Base-by-base conservation (phyloP, 2,113 vertebrate genomes). In the Arothron firmamentum region DNA sequence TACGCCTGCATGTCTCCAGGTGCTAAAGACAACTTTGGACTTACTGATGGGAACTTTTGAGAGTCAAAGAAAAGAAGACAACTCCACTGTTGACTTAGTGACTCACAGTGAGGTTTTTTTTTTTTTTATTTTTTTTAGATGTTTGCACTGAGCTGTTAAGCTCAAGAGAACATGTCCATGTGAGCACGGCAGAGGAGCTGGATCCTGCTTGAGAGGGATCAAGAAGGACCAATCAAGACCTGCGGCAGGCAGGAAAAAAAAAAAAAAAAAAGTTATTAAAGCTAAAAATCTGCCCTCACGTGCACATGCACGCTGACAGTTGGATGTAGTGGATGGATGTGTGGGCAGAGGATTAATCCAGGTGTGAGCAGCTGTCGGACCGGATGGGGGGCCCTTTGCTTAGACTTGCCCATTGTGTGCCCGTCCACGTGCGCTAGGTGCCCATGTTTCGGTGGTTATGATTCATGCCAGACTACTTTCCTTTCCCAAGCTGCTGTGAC, bases 371-470 rank as follows among this genome's bases (percentile, higher is more conserved):
- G 57, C 62, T 61, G 61, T 58, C 65, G 48, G 61, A 23, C 52
- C 60, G 55, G 46, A 41, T 56, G 59, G n/a, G 45, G 9, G 34
- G 63, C 42, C 10, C 28, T 62, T 43, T 74, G 84, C 80, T 75
- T 23, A 21, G 74, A 67, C 85, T 52, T 82, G 85, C 60, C 72
- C 42, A 49, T n/a, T 69, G 59, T 73, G 56, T 68, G 53, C 67
- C 75, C 50, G 19, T 85, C 83, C 83, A 88, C 82, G 83, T 88
- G 86, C 66, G 69, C 59, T 75, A 28, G 64, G 67, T 77, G 15
- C 65, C 77, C 78, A 78, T 88, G 81, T 83, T 81, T 70, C 74
- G 59, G 68, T 64, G 68, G 52, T 31, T 23, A 48, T 87, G 88
- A 87, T 59, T 89, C 88, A 88, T 19, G 2, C 65, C 78, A 80